A percentile compares a stretch with the other conserved stretches of the same genome.
phyloP scores from a whole-genome alignment of 2,113 vertebrate genomes.

The Galbula dea region DNA sequence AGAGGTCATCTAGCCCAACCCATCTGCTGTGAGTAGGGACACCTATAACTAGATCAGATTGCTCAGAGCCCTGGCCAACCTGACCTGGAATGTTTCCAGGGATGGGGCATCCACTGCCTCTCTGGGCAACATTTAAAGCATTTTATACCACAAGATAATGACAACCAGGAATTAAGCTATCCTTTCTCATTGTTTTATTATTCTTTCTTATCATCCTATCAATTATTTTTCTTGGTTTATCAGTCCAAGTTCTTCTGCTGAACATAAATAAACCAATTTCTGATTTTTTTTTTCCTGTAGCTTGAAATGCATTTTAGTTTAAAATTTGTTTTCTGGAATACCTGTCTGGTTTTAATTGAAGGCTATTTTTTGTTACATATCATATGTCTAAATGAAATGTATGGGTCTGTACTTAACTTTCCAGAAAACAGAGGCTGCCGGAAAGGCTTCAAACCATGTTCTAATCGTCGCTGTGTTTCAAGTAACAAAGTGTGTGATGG shows the following conservation, averaged over 20 bases:
- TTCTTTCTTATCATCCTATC: not conserved
- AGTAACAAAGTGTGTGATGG: conserved; percentile 88
- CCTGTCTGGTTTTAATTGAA: not conserved
- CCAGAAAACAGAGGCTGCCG: conserved; percentile 92
- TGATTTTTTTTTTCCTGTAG: not conserved
- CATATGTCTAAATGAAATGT: not conserved
- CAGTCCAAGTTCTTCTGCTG: not conserved
- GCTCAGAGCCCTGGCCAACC: no score
- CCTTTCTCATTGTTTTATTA: rapidly evolving
- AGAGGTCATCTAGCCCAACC: no score
- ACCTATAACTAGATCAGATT: no score
- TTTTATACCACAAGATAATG: not conserved
- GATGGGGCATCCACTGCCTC: no score
- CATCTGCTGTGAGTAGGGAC: no score
- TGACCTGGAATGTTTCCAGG: no score
- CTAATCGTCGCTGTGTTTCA: conserved; percentile 86
- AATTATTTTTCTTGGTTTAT: not conserved
- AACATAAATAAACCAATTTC: not conserved
- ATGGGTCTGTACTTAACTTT: not conserved
- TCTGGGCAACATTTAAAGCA: not conserved
- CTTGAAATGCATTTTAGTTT: not conserved
- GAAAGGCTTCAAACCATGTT: conserved; percentile 86
- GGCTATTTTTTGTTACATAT: not conserved
- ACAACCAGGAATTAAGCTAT: not conserved
- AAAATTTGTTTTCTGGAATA: not conserved